Percentiles rank a stretch among this genome's conserved stretches.
phyloP scores from a whole-genome alignment of 2,113 vertebrate species.

The Tupaia tana region DNA sequence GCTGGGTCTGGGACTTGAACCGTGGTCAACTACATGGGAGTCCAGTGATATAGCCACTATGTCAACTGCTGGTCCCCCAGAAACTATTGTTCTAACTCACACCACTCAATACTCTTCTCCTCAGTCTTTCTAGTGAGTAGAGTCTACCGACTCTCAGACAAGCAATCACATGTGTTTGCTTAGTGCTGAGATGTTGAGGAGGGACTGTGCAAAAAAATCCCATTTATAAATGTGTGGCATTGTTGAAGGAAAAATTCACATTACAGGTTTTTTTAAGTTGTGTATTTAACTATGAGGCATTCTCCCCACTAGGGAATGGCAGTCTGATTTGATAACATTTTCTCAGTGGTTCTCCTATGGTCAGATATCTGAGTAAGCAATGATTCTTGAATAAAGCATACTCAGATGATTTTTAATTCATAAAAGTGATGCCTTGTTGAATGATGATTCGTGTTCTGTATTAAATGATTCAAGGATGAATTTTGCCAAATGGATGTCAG shows the following conservation, averaged over 20 bases:
- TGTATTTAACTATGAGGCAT: neutral
- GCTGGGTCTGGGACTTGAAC: too few relatives aligned
- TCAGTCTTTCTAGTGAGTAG: neutral
- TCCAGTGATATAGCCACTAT: too few relatives aligned
- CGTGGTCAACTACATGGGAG: too few relatives aligned
- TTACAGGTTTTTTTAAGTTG: neutral
- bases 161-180: neutral
- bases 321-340: neutral
- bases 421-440: neutral
- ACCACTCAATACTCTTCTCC: neutral
- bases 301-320: neutral
- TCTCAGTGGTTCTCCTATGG: neutral
- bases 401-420: slow-evolving; percentile 15
- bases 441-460: slow-evolving; percentile 17
- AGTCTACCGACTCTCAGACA: neutral
- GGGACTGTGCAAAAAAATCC: neutral
- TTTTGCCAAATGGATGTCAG: slow-evolving; percentile 24
- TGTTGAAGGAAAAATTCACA: neutral
- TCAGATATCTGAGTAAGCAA: neutral
- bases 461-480: slow-evolving; percentile 52
- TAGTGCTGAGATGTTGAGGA: neutral
- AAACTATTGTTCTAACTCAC: neutral
- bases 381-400: neutral
- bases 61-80: too few relatives aligned
- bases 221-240: neutral